Evolutionary conservation across 2,797 vertebrate species (phyloP), one percentile per base, ranked within the genome.

Genomic region (Prunella strophiata): DNA sequence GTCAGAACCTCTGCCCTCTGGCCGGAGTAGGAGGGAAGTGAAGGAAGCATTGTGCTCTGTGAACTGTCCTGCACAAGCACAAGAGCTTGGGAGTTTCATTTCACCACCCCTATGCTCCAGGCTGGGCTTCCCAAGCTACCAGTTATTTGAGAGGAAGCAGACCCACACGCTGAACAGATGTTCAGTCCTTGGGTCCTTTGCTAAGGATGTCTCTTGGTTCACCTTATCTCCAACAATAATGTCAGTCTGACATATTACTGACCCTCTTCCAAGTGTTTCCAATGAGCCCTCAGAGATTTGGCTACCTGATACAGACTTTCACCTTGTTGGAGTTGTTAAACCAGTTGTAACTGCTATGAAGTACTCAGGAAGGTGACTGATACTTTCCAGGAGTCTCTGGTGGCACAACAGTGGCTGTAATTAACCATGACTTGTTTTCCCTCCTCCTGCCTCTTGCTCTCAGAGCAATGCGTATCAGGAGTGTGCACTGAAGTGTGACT

Each of bases 371-470:
- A 85, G 67, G 81, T 89, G 77, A 61, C 72, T 77, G 94, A 86
- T 84, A 82, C 11, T 85, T 83, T 93, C 71, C 77, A 85, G 51
- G 70, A 84, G 57, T 76, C 51, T 8, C 21, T 57, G 87, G 81
- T 34, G 90, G 57, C 79, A 91, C 82, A 95, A 57, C 45, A 70
- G 51, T 34, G 58, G 61, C 48, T 89, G 30, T 82, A 92, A 96
- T 95, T 92, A 92, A 85, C 74, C 70, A 83, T 47, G 66, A 66
- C 25, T 47, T 57, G 29, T 15, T 92, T 89, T 84, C 42, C 23
- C 30, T 67, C 21, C 59, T 62, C 36, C 51, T 43, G 13, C 18
- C 29, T 34, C 50, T 78, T 0, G 0, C 29, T 82, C 32, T 48
- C 20, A 55, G 73, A 66, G 13, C 21, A 76, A 75, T 1, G 5